Base-by-base conservation (phyloP, 2,888 invertebrate species). In the Troides aeacus region DNA sequence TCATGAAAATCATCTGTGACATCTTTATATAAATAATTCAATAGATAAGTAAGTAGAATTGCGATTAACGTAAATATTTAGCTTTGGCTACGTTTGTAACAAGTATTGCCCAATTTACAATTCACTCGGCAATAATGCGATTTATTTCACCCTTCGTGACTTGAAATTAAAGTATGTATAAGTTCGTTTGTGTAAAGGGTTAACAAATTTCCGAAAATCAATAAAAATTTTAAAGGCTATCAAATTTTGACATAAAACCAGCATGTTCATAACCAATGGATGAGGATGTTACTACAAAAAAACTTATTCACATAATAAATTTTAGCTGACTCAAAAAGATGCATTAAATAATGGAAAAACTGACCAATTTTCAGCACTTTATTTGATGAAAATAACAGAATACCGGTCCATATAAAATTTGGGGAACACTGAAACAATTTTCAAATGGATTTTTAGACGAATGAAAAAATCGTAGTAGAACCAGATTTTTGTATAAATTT, bases 71-170 rank as follows among this genome's bases (percentile, higher is more conserved):
- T 53, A n/a, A 66, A 59, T 24, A 66, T 66, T 60, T 50, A 21
- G 7, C 12, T 5, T 24, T 23, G 50, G 36, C 30, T 50, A 50
- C 42, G 50, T 60, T 60, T 21, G 12, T 63, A 66, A 66, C 62
- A 42, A 66, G 39, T 66, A 63, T 63, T 70, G 63, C n/a, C 56
- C 62, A 66, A 70, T 66, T 66, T 66, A 66, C 66, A 66, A 66
- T 70, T 70, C 70, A 70, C 57, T 62, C 69, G 36, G 53, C 46
- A 23, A 36, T 62, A 65, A 69, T 65, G 21, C 60, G 21, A 66
- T 66, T 66, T 60, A 66, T 66, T 66, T 36, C 53, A 61, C 66
- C 61, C 60, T 61, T 66, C 60, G 66, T 50, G 36, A 42, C 36
- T 21, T 53, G 15, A 30, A 21, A 30, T n/a, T 60, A 50, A 53